These are phyloP conservation scores for Octodonta nipae DNA, from an alignment of 2,888 invertebrate species.

Conservation along the genomic window DNA sequence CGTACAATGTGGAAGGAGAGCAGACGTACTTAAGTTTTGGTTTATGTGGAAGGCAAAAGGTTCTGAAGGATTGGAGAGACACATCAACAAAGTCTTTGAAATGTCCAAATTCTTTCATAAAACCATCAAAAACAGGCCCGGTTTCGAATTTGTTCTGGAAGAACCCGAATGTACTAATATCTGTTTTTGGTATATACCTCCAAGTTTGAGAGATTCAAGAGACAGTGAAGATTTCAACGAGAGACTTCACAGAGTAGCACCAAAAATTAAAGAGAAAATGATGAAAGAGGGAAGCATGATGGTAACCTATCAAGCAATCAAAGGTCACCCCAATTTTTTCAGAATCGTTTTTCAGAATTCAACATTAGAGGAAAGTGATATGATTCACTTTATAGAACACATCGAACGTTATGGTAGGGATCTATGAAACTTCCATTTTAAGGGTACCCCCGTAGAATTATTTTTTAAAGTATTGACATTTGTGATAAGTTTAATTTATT, in stretches of 20 bases:
- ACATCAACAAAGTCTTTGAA: conserved; percentile 65
- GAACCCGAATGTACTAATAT: conserved; percentile 88
- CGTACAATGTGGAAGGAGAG: conserved; percentile 88
- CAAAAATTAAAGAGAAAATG: conserved; percentile 88
- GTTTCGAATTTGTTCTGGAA: conserved; percentile 58
- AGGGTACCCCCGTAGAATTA: too few relatives aligned
- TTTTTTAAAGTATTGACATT: too few relatives aligned
- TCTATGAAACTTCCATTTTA: too few relatives aligned
- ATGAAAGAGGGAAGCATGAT: conserved; percentile 89
- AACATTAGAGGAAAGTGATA: conserved; percentile 66
- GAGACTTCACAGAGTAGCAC: conserved; percentile 68
- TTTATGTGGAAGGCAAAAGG: conserved; percentile 97
- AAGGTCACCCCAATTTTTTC: conserved; percentile 83
- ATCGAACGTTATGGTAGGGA: too few relatives aligned
- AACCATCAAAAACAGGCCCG: conserved; percentile 51
- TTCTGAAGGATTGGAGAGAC: conserved; percentile 58
- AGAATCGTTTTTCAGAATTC: conserved; percentile 87
- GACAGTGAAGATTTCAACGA: conserved; percentile 43
- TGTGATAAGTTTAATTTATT: too few relatives aligned
- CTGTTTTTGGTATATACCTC: conserved; percentile 91
- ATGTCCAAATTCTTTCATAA: conserved; percentile 59
- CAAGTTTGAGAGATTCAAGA: conserved; percentile 46
- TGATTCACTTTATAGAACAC: conserved; percentile 76
- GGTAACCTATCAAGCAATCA: conserved; percentile 88
- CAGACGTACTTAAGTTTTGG: conserved; percentile 94